These are phyloP conservation scores for Megastigmus dorsalis DNA, from an alignment of 2,888 invertebrate genomes.

Conservation along the genomic window DNA sequence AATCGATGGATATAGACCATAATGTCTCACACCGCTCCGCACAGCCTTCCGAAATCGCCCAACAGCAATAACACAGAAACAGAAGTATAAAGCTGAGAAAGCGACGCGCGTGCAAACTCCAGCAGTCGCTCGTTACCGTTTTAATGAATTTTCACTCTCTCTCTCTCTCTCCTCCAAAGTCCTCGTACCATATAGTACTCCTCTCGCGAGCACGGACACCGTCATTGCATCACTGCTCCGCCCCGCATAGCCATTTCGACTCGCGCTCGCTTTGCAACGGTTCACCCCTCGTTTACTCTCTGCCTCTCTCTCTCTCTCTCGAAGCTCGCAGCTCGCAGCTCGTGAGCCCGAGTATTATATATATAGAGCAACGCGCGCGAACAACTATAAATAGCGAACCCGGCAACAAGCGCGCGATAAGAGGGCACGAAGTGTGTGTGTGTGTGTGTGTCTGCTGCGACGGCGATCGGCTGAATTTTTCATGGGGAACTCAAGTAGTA, in stretches of 20 bases:
- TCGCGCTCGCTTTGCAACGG: not conserved
- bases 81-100: too few relatives aligned
- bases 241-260: not conserved
- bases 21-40: too few relatives aligned
- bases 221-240: not conserved
- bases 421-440: too few relatives aligned
- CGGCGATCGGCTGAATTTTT: not conserved
- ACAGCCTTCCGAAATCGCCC: too few relatives aligned
- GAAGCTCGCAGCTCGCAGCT: not conserved
- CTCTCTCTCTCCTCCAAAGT: too few relatives aligned
- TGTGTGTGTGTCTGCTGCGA: not conserved
- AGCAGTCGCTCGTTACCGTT: slow-evolving; percentile 22
- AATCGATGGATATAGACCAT: too few relatives aligned
- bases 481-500: not conserved
- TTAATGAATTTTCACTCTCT: slow-evolving; percentile 43
- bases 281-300: not conserved
- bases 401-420: too few relatives aligned
- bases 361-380: not conserved
- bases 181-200: too few relatives aligned
- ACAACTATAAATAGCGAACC: not conserved
- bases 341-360: not conserved
- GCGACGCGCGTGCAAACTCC: too few relatives aligned
- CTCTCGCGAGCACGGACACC: not conserved
- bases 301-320: not conserved
- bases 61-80: too few relatives aligned